phyloP scores from a whole-genome alignment of 2,888 invertebrate genomes.

The Celastrina argiolus region DNA sequence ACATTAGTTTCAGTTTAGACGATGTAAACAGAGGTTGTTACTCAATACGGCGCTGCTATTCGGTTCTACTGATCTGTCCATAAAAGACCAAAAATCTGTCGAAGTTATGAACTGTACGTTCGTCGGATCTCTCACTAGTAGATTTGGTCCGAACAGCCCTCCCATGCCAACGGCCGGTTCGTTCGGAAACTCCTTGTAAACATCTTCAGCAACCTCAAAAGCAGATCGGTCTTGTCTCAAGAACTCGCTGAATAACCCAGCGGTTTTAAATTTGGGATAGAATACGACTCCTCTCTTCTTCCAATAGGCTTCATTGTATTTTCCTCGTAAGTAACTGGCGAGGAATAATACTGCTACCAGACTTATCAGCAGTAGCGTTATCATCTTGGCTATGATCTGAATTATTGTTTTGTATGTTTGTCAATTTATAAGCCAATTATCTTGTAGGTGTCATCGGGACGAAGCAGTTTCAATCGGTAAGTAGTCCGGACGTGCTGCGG shows the following conservation, averaged over 20 bases:
- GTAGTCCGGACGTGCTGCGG: no score
- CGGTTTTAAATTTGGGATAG: conserved; percentile 39
- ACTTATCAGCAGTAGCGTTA: conserved; percentile 35
- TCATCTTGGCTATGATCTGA: no score
- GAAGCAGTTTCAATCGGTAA: no score
- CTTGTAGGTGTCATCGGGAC: no score
- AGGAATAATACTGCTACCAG: conserved; percentile 34
- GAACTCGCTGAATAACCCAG: conserved; percentile 49
- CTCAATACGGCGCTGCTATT: conserved; percentile 44
- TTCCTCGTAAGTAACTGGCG: conserved; percentile 39
- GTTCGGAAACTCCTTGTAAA: conserved; percentile 45
- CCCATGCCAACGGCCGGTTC: conserved; percentile 51
- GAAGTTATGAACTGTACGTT: conserved; percentile 40
- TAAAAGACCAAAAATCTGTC: conserved; percentile 39
- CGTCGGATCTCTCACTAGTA: conserved; percentile 40
- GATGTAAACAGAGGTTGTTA: conserved; percentile 46
- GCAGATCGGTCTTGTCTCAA: conserved; percentile 39
- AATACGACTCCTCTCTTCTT: conserved; percentile 49
- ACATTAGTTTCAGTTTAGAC: conserved; percentile 46
- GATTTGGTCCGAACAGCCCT: conserved; percentile 32
- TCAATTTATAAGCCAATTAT: no score
- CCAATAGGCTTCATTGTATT: conserved; percentile 50
- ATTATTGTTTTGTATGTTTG: no score
- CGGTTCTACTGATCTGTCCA: conserved; percentile 39
- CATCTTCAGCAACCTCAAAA: conserved; percentile 43